Evolutionary conservation across 30 jellyfish, hydroid and myxozoan species (phyloP).

Genomic region (Aurelia coerulea): DNA sequence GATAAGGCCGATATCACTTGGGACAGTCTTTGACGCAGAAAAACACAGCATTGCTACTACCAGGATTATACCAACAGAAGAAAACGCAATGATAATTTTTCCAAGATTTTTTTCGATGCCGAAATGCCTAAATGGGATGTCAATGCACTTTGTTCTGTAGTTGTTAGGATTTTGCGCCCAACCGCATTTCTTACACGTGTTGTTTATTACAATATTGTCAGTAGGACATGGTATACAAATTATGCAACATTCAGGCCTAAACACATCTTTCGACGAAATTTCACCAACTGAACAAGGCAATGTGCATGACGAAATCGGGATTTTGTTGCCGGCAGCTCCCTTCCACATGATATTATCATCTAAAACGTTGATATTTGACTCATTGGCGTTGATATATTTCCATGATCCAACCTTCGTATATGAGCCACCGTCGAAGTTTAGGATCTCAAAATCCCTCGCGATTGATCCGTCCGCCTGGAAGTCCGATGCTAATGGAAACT

Average conservation of each 20-base stretch:
- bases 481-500: slow-evolving; percentile 1
- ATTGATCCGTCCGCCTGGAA: background rate
- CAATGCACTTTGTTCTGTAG: background rate
- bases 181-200: slow-evolving; percentile 18
- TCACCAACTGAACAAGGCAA: slow-evolving; percentile 3
- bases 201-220: slow-evolving; percentile 15
- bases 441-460: slow-evolving; percentile 4
- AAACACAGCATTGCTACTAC: background rate
- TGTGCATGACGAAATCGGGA: slow-evolving; percentile 8
- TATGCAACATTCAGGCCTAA: slow-evolving; percentile 13
- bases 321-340: background rate
- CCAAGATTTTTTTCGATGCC: background rate
- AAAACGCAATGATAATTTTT: background rate
- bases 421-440: slow-evolving; percentile 2
- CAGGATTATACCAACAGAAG: background rate
- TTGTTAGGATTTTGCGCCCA: slow-evolving; percentile 7
- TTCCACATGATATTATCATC: background rate
- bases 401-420: background rate
- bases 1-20: background rate
- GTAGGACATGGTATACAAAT: slow-evolving; percentile 14
- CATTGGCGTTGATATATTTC: background rate
- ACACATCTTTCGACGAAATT: background rate
- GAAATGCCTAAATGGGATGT: background rate
- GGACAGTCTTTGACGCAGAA: background rate
- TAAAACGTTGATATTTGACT: background rate